Conservation (phyloP, 2,797 vertebrate species). For the Gallinago solitaria region DNA sequence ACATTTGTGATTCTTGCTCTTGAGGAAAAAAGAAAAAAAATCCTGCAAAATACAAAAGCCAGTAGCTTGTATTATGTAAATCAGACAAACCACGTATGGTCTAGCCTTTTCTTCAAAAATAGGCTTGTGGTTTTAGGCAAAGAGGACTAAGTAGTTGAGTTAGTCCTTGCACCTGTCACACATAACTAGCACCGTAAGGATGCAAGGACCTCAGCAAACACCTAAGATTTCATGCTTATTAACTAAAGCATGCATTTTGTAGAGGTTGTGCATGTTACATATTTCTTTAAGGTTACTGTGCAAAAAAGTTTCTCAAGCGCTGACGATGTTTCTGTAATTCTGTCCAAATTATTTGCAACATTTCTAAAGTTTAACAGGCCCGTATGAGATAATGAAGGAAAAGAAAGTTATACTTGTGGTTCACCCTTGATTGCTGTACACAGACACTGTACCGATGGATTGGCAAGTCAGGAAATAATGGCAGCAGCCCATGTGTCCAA, state of each 20-base stretch:
- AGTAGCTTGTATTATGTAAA: slow-evolving; percentile 32
- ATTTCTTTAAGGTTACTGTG: slow-evolving; percentile 56
- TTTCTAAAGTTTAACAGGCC: slow-evolving; percentile 41
- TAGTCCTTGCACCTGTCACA: slow-evolving; percentile 73
- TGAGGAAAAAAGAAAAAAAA: not conserved
- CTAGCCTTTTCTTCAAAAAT: slow-evolving; percentile 35
- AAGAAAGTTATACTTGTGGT: not conserved
- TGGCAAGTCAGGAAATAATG: slow-evolving; percentile 38
- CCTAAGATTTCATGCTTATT: slow-evolving; percentile 72
- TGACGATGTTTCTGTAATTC: slow-evolving; percentile 13
- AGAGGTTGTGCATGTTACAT: slow-evolving; percentile 48
- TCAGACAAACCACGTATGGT: slow-evolving; percentile 31
- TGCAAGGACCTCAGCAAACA: slow-evolving; percentile 73
- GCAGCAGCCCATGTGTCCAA: slow-evolving; percentile 52
- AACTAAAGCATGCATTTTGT: slow-evolving; percentile 71
- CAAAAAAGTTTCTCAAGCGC: slow-evolving; percentile 35
- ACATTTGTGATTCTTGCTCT: not conserved
- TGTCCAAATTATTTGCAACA: slow-evolving; percentile 48
- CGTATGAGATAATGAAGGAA: not conserved
- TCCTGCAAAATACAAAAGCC: slow-evolving; percentile 29
- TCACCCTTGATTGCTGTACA: slow-evolving; percentile 4
- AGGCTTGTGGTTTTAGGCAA: slow-evolving; percentile 62
- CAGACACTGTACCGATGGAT: not conserved
- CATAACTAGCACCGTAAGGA: slow-evolving; percentile 79
- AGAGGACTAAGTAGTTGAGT: slow-evolving; percentile 53